These are phyloP conservation scores for Elachura formosa DNA, from an alignment of 2,113 vertebrate genomes.

Conservation along the genomic window DNA sequence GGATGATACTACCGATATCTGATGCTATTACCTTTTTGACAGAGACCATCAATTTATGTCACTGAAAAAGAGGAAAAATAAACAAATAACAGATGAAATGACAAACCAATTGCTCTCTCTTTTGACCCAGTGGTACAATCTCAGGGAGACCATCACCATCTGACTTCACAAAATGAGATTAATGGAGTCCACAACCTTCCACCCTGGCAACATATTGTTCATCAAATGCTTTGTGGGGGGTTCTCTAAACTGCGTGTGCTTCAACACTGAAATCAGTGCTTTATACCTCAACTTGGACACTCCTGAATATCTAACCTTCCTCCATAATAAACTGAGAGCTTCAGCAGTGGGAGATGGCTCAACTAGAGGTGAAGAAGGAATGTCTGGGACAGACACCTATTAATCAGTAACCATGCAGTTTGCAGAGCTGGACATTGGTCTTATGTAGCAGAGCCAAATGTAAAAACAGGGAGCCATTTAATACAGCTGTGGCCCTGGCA, in stretches of 20 bases:
- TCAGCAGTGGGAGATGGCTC: neutral
- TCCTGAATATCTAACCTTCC: neutral
- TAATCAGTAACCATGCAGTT: neutral
- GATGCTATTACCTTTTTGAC: neutral
- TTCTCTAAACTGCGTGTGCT: neutral
- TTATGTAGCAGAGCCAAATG: neutral
- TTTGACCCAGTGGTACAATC: neutral
- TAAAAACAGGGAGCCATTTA: neutral
- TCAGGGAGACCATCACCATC: neutral
- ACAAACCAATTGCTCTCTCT: neutral
- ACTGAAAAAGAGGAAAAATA: neutral
- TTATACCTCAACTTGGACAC: neutral
- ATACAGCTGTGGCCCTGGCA: neutral
- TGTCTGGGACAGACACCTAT: rapidly evolving
- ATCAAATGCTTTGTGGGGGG: neutral
- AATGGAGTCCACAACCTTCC: neutral
- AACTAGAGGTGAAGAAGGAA: neutral
- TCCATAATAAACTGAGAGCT: neutral
- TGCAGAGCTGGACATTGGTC: neutral
- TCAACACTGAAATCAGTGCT: neutral
- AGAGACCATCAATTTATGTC: neutral
- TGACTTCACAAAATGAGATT: neutral
- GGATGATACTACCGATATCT: neutral
- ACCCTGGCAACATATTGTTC: neutral
- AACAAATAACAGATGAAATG: neutral